Conservation (phyloP, 2,888 invertebrate genomes). For the Scaptomyza cyrtandrae region DNA sequence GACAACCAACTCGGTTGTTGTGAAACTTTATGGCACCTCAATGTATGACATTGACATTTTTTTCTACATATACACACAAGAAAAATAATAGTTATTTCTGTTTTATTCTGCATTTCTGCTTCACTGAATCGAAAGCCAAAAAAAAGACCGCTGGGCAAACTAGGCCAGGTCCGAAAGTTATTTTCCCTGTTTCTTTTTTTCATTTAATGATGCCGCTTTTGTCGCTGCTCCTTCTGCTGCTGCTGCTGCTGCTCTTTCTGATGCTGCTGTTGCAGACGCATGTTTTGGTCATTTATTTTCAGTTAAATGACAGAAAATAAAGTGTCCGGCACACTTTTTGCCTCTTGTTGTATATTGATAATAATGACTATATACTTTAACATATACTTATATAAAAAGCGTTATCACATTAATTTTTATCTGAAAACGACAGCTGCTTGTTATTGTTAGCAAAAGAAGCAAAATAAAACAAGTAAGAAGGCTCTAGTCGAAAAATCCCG, state of each 20-base stretch:
- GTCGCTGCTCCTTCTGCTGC: conserved; percentile 1
- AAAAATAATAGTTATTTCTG: conserved; percentile 58
- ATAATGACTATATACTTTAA: conserved; percentile 56
- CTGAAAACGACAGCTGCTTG: conserved; percentile 62
- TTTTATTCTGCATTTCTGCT: conserved; percentile 27
- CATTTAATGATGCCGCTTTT: conserved; percentile 12
- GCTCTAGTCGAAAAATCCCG: too few relatives aligned
- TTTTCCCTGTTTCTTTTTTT: conserved; percentile 4
- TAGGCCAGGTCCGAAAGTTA: conserved; percentile 22
- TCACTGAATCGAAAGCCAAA: conserved; percentile 35
- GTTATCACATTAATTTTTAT: conserved; percentile 71
- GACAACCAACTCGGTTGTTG: conserved; percentile 26
- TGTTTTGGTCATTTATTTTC: conserved; percentile 67
- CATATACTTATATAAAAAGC: conserved; percentile 16
- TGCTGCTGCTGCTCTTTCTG: background rate
- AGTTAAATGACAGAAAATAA: conserved; percentile 73
- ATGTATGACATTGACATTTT: conserved; percentile 54
- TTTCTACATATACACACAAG: conserved; percentile 47
- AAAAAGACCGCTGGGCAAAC: conserved; percentile 26
- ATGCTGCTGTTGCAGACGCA: conserved; percentile 42
- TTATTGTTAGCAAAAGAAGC: conserved; percentile 20
- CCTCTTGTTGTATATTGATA: conserved; percentile 67
- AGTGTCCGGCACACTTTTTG: conserved; percentile 63
- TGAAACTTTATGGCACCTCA: conserved; percentile 74
- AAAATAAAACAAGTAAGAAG: too few relatives aligned